Percentiles rank a stretch among this genome's conserved stretches.
phyloP scores from a whole-genome alignment of 2,888 invertebrate genomes.

The Fabriciana adippe region DNA sequence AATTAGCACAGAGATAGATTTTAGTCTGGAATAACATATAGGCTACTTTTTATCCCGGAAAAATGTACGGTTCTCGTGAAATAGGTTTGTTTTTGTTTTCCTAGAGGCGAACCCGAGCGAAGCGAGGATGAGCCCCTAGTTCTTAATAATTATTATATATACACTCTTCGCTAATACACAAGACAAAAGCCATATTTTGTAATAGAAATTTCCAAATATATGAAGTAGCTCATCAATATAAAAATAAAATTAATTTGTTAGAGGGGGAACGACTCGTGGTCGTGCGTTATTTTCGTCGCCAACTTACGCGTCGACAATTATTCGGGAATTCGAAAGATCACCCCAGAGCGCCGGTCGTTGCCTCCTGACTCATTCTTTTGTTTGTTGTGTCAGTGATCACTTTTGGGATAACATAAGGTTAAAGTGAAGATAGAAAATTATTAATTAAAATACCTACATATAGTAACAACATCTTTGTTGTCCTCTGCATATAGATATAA shows the following conservation, averaged over 20 bases:
- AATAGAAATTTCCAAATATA: slow-evolving; percentile 51
- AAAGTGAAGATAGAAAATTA: slow-evolving; percentile 17
- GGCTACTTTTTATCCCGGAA: no score
- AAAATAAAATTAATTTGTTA: slow-evolving; percentile 77
- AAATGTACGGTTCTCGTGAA: no score
- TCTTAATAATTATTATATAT: no score
- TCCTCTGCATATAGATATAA: not conserved
- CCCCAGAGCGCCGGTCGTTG: slow-evolving; percentile 76
- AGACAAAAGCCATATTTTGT: no score
- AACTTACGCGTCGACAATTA: slow-evolving; percentile 78
- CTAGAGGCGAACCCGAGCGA: no score
- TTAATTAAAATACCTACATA: slow-evolving; percentile 23
- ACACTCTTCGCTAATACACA: no score
- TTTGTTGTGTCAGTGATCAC: slow-evolving; percentile 46
- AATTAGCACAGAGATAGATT: no score
- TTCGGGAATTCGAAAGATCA: slow-evolving; percentile 81
- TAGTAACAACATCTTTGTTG: not conserved
- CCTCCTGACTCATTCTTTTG: slow-evolving; percentile 75
- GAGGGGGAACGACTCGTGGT: slow-evolving; percentile 67
- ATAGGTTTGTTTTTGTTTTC: no score
- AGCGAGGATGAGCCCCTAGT: no score
- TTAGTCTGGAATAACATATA: no score
- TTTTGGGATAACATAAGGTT: slow-evolving; percentile 34
- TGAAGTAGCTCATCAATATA: slow-evolving; percentile 75
- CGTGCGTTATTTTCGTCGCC: slow-evolving; percentile 74